Evolutionary conservation across 2,888 invertebrate species (phyloP), one percentile per base, ranked within the genome.

Genomic region (Geotrupes spiniger): DNA sequence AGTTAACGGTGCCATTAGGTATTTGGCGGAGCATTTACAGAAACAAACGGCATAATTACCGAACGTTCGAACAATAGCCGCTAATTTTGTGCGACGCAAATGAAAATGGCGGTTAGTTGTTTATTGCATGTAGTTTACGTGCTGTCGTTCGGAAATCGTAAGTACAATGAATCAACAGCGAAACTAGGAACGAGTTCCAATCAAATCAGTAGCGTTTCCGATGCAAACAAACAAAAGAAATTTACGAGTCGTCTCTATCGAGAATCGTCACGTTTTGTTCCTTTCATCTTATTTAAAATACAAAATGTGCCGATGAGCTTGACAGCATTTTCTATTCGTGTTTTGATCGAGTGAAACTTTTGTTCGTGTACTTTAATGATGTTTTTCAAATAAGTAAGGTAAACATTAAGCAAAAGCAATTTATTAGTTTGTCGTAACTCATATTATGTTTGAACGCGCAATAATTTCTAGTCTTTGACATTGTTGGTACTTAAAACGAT

Each of bases 121-220:
- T 33, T 33, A 33, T 33, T 33, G 33, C 11, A 15, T 6, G 33
- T 15, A 15, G 33, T 33, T 33, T 33, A 33, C 33, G 33, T 33
- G 33, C 33, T 15, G 14, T 9, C 33, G 14, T 33, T 10, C 33
- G 33, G 33, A 33, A 33, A 33, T 33, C 33, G 33, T 15, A 46
- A 46, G 41, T 33, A 33, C 40, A 46, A 41, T 41, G 17, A 40
- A 41, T 41, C 40, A 46, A 46, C 46, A 33, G 40, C 31, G 40
- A 21, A 16, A 33, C 36, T 40, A 40, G 40, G 40, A 33, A 33
- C 40, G 46, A 46, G 40, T 33, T 46, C 42, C 50, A 50, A 46
- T 50, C 50, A 50, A 50, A 46, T 50, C 50, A 50, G 45, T 27
- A 46, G 45, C 46, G 41, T 15, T 50, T 42, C 42, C 46, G 42